Conservation (phyloP, 2,797 vertebrate genomes). For the Loris lydekkerianus region DNA sequence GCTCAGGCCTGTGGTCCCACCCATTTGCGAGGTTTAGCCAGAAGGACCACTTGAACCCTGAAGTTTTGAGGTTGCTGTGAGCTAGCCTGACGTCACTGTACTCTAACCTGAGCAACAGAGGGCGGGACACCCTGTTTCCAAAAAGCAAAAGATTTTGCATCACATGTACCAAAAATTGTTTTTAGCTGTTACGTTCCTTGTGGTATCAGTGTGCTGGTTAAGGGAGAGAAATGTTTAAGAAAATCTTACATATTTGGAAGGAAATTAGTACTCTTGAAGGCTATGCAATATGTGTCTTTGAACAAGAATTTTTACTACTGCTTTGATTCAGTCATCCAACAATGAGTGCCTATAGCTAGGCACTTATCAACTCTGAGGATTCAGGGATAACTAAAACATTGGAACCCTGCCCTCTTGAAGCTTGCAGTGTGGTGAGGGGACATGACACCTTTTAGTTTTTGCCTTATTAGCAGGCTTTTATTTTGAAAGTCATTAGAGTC, state of each 20-base stretch:
- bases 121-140: background rate
- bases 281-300: constrained; percentile 28
- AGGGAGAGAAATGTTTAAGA: background rate
- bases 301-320: background rate
- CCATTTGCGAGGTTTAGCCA: background rate
- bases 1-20: background rate
- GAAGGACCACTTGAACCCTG: background rate
- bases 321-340: background rate
- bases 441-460: background rate
- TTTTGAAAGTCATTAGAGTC: constrained; percentile 15
- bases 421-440: background rate
- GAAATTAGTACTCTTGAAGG: background rate
- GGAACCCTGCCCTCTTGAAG: background rate
- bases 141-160: constrained; percentile 1
- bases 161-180: background rate
- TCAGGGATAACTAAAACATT: background rate
- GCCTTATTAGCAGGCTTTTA: background rate
- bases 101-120: background rate
- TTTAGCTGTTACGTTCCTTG: background rate
- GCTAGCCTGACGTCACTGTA: background rate
- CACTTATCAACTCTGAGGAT: background rate
- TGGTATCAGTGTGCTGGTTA: background rate
- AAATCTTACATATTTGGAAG: background rate
- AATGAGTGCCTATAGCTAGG: background rate
- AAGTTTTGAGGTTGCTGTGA: background rate